phyloP scores from a whole-genome alignment of 2,797 vertebrate species.

The Fringilla coelebs region DNA sequence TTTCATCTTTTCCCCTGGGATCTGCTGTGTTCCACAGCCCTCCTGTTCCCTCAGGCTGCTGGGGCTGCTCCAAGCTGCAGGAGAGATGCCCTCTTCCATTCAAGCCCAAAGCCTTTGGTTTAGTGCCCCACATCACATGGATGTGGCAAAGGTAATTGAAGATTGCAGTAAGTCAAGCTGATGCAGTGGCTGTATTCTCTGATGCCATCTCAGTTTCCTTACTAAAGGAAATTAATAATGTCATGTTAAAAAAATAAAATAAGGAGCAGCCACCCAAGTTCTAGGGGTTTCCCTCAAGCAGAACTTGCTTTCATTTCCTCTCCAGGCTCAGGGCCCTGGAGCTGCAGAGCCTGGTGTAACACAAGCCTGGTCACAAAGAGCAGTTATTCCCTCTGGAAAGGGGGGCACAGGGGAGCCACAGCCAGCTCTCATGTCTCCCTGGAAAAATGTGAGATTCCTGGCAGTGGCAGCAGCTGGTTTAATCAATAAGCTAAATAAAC shows the following conservation, averaged over 20 bases:
- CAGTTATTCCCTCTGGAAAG: neutral
- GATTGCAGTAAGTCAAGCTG: neutral
- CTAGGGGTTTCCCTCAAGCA: slow-evolving; percentile 7
- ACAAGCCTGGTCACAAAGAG: neutral
- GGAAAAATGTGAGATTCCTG: slow-evolving; percentile 3
- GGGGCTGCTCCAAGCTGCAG: too few species aligned
- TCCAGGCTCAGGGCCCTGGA: neutral
- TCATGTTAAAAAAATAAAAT: neutral
- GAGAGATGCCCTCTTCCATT: neutral
- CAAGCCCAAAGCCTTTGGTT: neutral
- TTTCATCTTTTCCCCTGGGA: neutral
- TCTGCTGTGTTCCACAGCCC: neutral
- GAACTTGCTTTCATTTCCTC: slow-evolving; percentile 37
- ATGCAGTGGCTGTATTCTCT: neutral
- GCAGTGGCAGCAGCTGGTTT: slow-evolving; percentile 27
- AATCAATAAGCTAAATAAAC: slow-evolving; percentile 54
- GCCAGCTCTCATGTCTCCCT: neutral
- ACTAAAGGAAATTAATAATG: neutral
- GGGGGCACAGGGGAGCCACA: neutral
- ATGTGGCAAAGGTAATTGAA: neutral
- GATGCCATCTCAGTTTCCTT: neutral
- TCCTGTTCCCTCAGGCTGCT: neutral
- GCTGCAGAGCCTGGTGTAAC: neutral
- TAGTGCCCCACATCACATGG: rapidly evolving
- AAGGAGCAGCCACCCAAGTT: neutral